Percentiles rank a stretch among this genome's conserved stretches.
Conservation (phyloP, 2,113 vertebrate species). For the Zosterops hypoxanthus region DNA sequence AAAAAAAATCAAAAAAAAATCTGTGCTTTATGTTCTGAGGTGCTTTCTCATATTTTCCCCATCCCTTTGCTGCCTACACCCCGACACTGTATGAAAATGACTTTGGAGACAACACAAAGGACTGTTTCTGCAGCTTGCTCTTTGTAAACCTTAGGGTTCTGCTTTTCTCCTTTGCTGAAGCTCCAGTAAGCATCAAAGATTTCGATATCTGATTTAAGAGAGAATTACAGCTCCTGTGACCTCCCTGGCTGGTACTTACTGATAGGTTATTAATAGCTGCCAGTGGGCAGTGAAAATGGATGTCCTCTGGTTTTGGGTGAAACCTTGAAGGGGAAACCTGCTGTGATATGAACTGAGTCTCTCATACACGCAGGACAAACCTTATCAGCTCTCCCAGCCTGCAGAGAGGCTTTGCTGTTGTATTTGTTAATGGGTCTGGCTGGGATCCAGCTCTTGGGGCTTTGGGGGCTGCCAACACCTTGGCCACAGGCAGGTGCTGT, state of each 20-base stretch:
- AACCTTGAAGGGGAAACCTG: neutral
- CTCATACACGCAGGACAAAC: neutral
- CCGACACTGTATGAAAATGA: conserved; percentile 33
- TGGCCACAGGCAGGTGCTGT: neutral
- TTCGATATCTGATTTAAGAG: neutral
- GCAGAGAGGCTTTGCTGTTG: neutral
- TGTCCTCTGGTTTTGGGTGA: neutral
- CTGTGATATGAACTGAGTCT: neutral
- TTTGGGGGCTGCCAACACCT: neutral
- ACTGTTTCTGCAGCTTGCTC: conserved; percentile 41
- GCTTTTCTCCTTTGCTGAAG: conserved; percentile 22
- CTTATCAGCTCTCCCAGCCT: neutral
- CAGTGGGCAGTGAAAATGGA: neutral
- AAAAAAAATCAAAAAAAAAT: neutral
- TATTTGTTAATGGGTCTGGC: neutral
- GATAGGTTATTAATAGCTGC: neutral
- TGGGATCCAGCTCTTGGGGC: neutral
- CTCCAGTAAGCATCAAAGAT: neutral
- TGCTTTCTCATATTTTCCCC: conserved; percentile 52
- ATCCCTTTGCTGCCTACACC: conserved; percentile 44
- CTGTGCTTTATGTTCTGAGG: conserved; percentile 34
- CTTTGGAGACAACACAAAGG: conserved; percentile 62
- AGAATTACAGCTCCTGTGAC: neutral
- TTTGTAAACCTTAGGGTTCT: neutral
- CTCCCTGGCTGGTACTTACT: neutral